phyloP scores from a whole-genome alignment of 2,113 vertebrate species.

The Albula goreensis region DNA sequence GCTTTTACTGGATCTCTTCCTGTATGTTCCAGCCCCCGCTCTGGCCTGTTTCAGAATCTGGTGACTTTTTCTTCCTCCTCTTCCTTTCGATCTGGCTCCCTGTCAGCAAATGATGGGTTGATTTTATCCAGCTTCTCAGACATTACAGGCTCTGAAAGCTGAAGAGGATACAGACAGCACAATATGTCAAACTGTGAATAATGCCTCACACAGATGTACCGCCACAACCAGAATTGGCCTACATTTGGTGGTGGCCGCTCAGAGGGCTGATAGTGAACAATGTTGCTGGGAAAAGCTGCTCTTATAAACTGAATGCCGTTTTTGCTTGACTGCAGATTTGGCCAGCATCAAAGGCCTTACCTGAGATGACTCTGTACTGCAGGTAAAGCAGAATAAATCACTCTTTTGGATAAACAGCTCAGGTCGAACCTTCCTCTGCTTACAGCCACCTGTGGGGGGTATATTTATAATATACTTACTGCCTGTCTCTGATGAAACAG shows the following conservation, averaged over 20 bases:
- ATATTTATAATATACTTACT: neutral
- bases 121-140: conserved; percentile 46
- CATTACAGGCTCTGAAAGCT: conserved; percentile 46
- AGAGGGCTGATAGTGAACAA: neutral
- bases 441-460: conserved; percentile 65
- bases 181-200: neutral
- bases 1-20: neutral
- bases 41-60: conserved; percentile 50
- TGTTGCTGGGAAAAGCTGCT: neutral
- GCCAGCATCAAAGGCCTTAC: conserved; percentile 45
- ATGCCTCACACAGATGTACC: neutral
- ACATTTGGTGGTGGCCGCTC: neutral
- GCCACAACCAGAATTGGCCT: neutral
- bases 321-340: neutral
- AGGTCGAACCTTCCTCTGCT: conserved; percentile 54
- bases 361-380: conserved; percentile 45
- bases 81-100: conserved; percentile 33
- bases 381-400: conserved; percentile 63
- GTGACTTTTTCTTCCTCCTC: conserved; percentile 52
- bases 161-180: conserved; percentile 15
- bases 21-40: neutral
- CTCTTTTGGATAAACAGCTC: conserved; percentile 64
- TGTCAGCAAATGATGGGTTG: conserved; percentile 50
- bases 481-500: neutral
- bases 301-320: neutral